Evolutionary conservation across 2,888 invertebrate species (phyloP), one percentile per base, ranked within the genome.

Genomic region (Andrena praecox): DNA sequence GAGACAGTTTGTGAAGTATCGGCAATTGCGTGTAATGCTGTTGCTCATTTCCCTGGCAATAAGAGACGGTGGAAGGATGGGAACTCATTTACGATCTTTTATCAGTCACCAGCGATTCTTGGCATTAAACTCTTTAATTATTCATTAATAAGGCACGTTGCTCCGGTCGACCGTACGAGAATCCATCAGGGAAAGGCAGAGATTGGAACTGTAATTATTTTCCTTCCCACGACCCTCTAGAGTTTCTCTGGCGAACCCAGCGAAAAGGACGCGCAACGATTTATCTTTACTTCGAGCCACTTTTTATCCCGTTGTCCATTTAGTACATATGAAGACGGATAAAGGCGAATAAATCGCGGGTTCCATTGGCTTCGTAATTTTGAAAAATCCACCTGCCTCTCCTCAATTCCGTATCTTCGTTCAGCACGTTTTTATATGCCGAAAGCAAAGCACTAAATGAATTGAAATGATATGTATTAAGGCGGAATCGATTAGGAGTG

Each of bases 151-250:
- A 87, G 89, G 86, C 81, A 79, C 67, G 24, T 64, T 64, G 12
- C 48, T 64, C 59, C 59, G 27, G 10, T 64, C 78, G 63, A 67
- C 62, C 74, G 75, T 71, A 33, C 80, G 66, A 73, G 67, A 87
- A 88, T 83, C 86, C 87, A 85, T 85, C 31, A 24, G 78, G 56
- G 85, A 77, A 62, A 77, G 42, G 77, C 75, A 74, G 81, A 89
- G 86, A 90, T 90, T 87, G 89, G 83, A 87, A 90, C 82, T 83
- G 86, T 88, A 91, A 91, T 91, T 91, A 89, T 89, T 90, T 90
- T 88, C 87, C 86, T 87, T 87, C 83, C 76, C 42, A 77, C 81
- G 67, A 67, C 81, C 62, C 81, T 79, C 80, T 77, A 75, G 84
- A 85, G 85, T 84, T 86, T 85, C 63, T 54, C 31, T 62, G 8